Base-by-base conservation (phyloP, 2,888 invertebrate species). In the Coremacera marginata region DNA sequence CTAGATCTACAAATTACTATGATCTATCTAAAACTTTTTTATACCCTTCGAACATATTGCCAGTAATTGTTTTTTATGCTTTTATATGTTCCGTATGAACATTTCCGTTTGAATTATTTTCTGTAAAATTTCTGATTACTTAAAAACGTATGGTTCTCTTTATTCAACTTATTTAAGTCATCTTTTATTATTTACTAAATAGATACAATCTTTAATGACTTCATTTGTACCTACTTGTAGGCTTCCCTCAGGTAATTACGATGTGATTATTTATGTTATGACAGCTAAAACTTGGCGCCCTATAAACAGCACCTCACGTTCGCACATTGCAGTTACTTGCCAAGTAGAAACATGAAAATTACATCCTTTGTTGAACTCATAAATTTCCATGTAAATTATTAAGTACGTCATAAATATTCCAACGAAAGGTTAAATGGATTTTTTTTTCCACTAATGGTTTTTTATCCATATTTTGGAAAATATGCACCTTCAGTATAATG, bases 361-460 rank as follows among this genome's bases (percentile, higher is more conserved):
- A 49, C 51, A 49, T 68, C 55, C 55, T 25, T 70, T 55, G 70
- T 51, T 55, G 31, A 27, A 34, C 57, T 55, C 57, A 34, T 55
- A 55, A 70, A 57, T 55, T 55, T 22, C 25, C n/a, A n/a, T 49
- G 16, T 11, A 70, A 70, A 52, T 25, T 70, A 52, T 52, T 44
- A 70, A 22, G 22, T 51, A 70, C 27, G 25, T 51, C 25, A 51
- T 70, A 70, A 22, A 44, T 70, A 9, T 44, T 51, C 31, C 7
- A 5, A 14, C 19, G 65, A 65, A 65, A 65, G 65, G 19, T 19
- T 57, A 22, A n/a, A 37, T 65, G 65, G 27, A 27, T 27, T 65
- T 65, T 65, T 65, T 27, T 65, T 37, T 31, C 37, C 3, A 37
- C 5, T 37, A 37, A 37, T 37, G 37, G 37, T 37, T 5, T 37